Conservation (phyloP, 2,797 vertebrate genomes). For the Bufotes viridis region DNA sequence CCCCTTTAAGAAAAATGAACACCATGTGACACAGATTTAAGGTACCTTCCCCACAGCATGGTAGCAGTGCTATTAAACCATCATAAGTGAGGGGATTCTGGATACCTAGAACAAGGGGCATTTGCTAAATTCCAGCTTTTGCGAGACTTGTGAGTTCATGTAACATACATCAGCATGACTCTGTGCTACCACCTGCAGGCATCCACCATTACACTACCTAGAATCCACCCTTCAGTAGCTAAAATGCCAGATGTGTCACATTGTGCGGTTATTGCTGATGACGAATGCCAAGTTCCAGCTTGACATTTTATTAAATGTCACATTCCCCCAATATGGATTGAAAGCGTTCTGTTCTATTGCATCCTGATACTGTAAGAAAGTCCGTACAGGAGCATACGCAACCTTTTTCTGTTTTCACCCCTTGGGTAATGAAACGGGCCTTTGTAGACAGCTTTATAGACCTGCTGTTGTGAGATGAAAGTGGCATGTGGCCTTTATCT, state of each 20-base stretch:
- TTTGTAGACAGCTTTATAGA: background rate
- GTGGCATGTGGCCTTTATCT: too few relatives aligned
- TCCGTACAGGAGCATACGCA: too few relatives aligned
- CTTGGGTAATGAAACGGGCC: background rate
- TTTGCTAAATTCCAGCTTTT: too few relatives aligned
- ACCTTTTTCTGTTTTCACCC: background rate
- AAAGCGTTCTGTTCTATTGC: background rate
- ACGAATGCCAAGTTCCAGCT: conserved; percentile 9
- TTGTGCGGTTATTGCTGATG: background rate
- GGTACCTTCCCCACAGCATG: too few relatives aligned
- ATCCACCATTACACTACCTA: background rate
- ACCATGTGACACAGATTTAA: too few relatives aligned
- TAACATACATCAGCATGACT: background rate
- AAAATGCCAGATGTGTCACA: conserved; percentile 36
- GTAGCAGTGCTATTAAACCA: too few relatives aligned
- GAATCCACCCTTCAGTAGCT: background rate
- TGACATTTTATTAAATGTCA: conserved; percentile 55
- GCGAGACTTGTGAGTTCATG: too few relatives aligned
- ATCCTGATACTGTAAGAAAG: background rate
- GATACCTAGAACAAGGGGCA: too few relatives aligned
- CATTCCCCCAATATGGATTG: background rate
- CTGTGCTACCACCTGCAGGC: conserved; percentile 38
- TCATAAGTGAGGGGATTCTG: too few relatives aligned
- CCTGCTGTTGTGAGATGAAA: background rate
- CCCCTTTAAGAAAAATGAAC: too few relatives aligned